These are phyloP conservation scores for Ametastegia equiseti DNA, from an alignment of 2,888 invertebrate genomes.

Conservation along the genomic window DNA sequence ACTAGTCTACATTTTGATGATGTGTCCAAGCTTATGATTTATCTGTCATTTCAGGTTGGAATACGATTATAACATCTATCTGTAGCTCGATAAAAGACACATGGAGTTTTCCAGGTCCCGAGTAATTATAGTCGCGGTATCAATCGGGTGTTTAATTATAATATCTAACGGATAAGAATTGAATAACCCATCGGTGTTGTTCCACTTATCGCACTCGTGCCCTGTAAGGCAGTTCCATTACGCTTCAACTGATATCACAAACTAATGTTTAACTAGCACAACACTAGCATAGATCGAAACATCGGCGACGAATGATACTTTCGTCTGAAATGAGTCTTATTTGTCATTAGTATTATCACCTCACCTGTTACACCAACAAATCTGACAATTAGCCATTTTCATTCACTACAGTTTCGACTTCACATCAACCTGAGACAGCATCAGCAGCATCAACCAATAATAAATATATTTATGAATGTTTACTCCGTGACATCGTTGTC, in stretches of 20 bases:
- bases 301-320: not conserved
- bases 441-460: constrained; percentile 34
- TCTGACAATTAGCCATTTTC: constrained; percentile 74
- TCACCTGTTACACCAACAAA: constrained; percentile 72
- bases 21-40: constrained; percentile 58
- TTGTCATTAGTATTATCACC: constrained; percentile 55
- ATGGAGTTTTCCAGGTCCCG: constrained; percentile 12
- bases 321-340: not conserved
- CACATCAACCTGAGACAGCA: constrained; percentile 53
- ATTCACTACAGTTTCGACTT: constrained; percentile 60
- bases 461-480: constrained; percentile 46
- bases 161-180: constrained; percentile 18
- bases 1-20: constrained; percentile 67
- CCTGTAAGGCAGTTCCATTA: constrained; percentile 37
- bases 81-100: constrained; percentile 6
- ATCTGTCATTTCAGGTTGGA: constrained; percentile 41
- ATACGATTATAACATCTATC: constrained; percentile 33
- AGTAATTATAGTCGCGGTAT: not conserved
- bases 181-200: constrained; percentile 35
- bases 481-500: constrained; percentile 44
- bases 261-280: constrained; percentile 29
- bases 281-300: constrained; percentile 24
- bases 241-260: constrained; percentile 24
- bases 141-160: constrained; percentile 16
- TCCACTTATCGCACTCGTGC: constrained; percentile 43